phyloP scores from a whole-genome alignment of 2,797 vertebrate genomes.

The Intellagama lesueurii region DNA sequence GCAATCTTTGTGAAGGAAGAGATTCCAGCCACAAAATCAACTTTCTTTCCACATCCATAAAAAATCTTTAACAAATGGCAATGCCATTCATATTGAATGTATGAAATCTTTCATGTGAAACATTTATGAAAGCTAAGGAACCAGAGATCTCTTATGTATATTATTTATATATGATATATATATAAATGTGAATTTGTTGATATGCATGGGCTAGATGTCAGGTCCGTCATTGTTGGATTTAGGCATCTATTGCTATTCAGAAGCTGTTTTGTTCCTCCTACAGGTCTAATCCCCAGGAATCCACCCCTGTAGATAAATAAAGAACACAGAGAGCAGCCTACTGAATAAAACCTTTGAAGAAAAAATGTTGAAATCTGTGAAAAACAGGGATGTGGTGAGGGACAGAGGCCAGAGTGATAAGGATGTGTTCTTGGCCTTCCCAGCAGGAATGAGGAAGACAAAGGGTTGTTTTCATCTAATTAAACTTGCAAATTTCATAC shows the following conservation, averaged over 20 bases:
- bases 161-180: too few species aligned
- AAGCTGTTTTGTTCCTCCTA: constrained; percentile 61
- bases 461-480: constrained; percentile 55
- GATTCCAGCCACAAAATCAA: too few species aligned
- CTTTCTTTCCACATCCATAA: too few species aligned
- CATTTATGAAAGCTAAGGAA: too few species aligned
- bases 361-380: constrained; percentile 43
- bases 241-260: constrained; percentile 62
- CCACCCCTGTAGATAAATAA: constrained; percentile 56
- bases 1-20: too few species aligned
- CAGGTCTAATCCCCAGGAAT: constrained; percentile 58
- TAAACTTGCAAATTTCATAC: constrained; percentile 59
- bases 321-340: constrained; percentile 48
- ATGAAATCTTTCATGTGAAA: too few species aligned
- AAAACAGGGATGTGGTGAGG: not conserved
- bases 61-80: too few species aligned
- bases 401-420: not conserved
- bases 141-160: too few species aligned
- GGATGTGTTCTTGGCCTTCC: not conserved
- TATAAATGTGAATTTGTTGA: not conserved
- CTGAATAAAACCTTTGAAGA: constrained; percentile 42
- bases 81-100: too few species aligned
- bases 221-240: constrained; percentile 50
- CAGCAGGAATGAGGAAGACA: constrained; percentile 51
- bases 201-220: constrained; percentile 51